Percentiles rank a stretch among this genome's conserved stretches.
Evolutionary conservation across 2,113 vertebrate genomes (phyloP).

Genomic region (Leptobrachium leishanense): DNA sequence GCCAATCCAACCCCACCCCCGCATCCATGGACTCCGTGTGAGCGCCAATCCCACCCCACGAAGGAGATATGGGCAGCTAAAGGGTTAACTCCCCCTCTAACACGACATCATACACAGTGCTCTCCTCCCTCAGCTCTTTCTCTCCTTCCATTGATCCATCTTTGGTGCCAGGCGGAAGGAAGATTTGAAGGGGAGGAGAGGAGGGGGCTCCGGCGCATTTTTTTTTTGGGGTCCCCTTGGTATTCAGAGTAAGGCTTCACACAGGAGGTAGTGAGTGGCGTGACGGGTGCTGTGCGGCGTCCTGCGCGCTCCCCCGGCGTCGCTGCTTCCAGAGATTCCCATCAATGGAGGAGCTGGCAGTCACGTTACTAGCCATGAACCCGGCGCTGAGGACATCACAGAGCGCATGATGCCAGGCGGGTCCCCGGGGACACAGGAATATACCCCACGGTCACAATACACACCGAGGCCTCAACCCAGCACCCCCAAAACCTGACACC

Average conservation of each 20-base stretch:
- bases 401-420: background rate
- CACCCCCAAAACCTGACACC: too few species aligned
- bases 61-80: too few species aligned
- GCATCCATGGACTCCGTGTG: background rate
- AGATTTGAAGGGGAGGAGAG: too few species aligned
- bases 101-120: background rate
- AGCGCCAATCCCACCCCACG: background rate
- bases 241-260: too few species aligned
- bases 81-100: background rate
- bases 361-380: conserved; percentile 29
- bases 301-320: background rate
- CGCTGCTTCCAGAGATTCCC: background rate
- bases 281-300: background rate
- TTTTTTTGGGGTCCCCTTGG: too few species aligned
- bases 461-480: too few species aligned
- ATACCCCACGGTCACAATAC: background rate
- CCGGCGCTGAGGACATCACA: conserved; percentile 18
- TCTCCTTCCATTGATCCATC: background rate
- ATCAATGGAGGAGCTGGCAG: conserved; percentile 25
- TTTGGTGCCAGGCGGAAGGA: background rate
- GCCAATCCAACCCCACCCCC: background rate
- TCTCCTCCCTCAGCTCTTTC: background rate
- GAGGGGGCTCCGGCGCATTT: background rate
- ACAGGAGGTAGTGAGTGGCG: background rate
- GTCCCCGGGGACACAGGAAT: background rate